Conservation (phyloP, 1,140 invertebrate species). For the Calliphora vicina region DNA sequence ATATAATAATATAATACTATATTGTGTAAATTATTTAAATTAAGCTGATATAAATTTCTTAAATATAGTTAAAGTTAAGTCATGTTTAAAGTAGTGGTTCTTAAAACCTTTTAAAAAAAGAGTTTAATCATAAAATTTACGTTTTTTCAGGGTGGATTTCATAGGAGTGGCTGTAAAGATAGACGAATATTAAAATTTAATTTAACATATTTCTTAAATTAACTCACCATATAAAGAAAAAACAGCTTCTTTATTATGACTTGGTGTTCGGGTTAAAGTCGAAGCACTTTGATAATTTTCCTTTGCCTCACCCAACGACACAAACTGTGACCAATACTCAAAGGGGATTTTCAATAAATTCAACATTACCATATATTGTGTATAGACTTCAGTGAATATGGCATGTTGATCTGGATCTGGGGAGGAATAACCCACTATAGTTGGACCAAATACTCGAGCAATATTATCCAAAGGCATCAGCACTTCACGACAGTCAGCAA, state of each 20-base stretch:
- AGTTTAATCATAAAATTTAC: slow-evolving; percentile 47
- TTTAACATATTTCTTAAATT: slow-evolving; percentile 9
- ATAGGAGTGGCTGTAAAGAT: slow-evolving; percentile 52
- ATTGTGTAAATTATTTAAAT: not conserved
- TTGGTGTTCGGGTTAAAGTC: slow-evolving; percentile 51
- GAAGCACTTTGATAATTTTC: slow-evolving; percentile 38
- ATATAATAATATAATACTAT: not conserved
- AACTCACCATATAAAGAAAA: slow-evolving; percentile 53
- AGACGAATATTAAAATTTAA: not conserved
- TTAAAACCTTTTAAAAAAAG: not conserved
- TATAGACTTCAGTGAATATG: slow-evolving; percentile 67
- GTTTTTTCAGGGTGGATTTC: slow-evolving; percentile 58
- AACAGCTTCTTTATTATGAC: slow-evolving; percentile 43
- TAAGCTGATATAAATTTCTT: not conserved
- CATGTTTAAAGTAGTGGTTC: not conserved
- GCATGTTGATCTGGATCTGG: slow-evolving; percentile 68
- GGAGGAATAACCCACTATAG: slow-evolving; percentile 81
- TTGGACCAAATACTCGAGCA: slow-evolving; percentile 85
- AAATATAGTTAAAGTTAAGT: not conserved
- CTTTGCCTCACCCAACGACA: slow-evolving; percentile 43
- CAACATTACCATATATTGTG: slow-evolving; percentile 73
- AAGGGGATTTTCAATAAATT: slow-evolving; percentile 70
- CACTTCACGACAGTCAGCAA: slow-evolving; percentile 72
- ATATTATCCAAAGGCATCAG: slow-evolving; percentile 84
- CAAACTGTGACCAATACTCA: slow-evolving; percentile 70